A percentile compares a stretch with the other conserved stretches of the same genome.
phyloP scores from a whole-genome alignment of 2,113 vertebrate species.

The Smithornis capensis region DNA sequence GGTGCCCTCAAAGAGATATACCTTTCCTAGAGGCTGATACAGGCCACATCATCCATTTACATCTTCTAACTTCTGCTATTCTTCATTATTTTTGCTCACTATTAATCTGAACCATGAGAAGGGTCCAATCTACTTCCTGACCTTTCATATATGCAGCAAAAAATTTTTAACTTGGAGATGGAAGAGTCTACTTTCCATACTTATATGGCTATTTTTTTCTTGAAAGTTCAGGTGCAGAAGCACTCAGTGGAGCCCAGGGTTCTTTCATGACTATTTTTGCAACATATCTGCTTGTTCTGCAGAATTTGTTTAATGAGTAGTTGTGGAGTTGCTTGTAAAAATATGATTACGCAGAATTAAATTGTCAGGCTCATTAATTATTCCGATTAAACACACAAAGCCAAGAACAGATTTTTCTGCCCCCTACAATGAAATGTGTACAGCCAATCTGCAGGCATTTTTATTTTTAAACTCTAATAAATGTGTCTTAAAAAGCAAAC shows the following conservation, averaged over 20 bases:
- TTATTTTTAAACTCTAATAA: not conserved
- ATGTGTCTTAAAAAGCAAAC: not conserved
- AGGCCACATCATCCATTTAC: not conserved
- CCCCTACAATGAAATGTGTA: not conserved
- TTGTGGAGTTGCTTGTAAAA: not conserved
- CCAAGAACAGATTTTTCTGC: not conserved
- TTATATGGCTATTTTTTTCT: fast-evolving
- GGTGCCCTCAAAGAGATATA: not conserved
- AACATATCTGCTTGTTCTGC: not conserved
- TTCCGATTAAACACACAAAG: not conserved
- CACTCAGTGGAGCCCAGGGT: not conserved
- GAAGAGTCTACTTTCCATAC: not conserved
- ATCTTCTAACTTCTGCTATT: not conserved
- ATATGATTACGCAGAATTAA: slow-evolving; percentile 28
- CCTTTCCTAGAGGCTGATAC: not conserved
- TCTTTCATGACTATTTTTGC: not conserved
- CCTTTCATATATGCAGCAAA: not conserved
- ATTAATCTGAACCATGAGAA: not conserved
- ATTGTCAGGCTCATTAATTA: slow-evolving; percentile 46
- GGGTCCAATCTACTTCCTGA: not conserved
- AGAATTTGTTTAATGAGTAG: slow-evolving; percentile 20
- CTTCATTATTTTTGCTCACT: not conserved
- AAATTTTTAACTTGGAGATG: not conserved
- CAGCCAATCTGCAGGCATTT: not conserved
- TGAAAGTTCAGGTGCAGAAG: not conserved